Conservation (phyloP, 2,113 vertebrate genomes). For the Arothron firmamentum region DNA sequence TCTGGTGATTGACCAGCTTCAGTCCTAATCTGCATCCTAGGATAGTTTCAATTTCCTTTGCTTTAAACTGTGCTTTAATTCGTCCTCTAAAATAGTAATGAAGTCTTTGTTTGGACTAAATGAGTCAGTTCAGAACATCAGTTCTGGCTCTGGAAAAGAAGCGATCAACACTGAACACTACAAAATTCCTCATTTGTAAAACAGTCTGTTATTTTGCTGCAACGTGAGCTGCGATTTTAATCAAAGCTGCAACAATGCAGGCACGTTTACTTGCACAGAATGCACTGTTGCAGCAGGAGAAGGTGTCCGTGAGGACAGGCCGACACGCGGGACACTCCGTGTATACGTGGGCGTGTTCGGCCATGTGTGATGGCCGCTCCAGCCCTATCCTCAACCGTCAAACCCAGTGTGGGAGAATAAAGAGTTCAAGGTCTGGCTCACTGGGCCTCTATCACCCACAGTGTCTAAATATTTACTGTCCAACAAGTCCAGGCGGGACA, state of each 20-base stretch:
- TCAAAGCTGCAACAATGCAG: neutral
- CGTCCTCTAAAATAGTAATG: neutral
- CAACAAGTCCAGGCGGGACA: slow-evolving; percentile 48
- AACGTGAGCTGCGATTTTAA: neutral
- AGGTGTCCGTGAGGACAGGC: neutral
- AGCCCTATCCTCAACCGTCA: neutral
- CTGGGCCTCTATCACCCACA: slow-evolving; percentile 39
- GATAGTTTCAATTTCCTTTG: no score
- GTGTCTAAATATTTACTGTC: slow-evolving; percentile 74
- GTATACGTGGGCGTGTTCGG: slow-evolving; percentile 30
- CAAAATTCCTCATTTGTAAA: no score
- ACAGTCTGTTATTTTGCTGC: no score
- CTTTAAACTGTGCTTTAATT: neutral
- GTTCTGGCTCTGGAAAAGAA: no score
- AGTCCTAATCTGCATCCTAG: no score
- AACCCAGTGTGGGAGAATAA: slow-evolving; percentile 25
- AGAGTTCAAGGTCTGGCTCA: slow-evolving; percentile 61
- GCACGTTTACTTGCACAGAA: neutral
- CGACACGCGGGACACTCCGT: slow-evolving; percentile 4
- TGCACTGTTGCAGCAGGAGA: neutral
- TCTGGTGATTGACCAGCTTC: no score
- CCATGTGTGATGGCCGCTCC: slow-evolving; percentile 8
- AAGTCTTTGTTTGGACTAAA: neutral
- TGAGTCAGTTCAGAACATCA: no score
- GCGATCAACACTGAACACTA: no score